Conservation (phyloP, 1,140 invertebrate genomes). For the Megalonaias nervosa region DNA sequence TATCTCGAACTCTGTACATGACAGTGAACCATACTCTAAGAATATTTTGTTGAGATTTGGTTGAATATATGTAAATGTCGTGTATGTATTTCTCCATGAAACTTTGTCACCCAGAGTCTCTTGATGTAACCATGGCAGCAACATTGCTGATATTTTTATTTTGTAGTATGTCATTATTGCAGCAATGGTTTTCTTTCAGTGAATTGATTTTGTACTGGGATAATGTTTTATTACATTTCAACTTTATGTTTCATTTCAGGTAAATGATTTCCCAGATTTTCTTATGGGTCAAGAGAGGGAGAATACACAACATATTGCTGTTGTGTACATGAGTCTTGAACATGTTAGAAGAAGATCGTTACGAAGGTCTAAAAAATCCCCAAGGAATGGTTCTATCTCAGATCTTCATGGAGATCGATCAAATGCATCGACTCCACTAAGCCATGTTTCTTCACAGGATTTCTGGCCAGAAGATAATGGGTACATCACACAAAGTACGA, state of each 20-base stretch:
- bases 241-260: slow-evolving; percentile 48
- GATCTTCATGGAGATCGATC: slow-evolving; percentile 58
- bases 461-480: slow-evolving; percentile 50
- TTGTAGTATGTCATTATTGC: too few relatives aligned
- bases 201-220: too few relatives aligned
- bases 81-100: too few relatives aligned
- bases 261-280: slow-evolving; percentile 68
- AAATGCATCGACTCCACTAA: slow-evolving; percentile 59
- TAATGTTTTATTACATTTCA: neutral
- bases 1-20: too few relatives aligned
- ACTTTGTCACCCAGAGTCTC: too few relatives aligned
- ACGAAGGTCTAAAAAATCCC: slow-evolving; percentile 47
- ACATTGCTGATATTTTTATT: too few relatives aligned
- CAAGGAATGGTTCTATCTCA: slow-evolving; percentile 43
- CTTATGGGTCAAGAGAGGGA: slow-evolving; percentile 61
- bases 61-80: too few relatives aligned
- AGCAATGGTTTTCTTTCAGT: too few relatives aligned
- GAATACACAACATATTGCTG: slow-evolving; percentile 66
- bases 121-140: too few relatives aligned
- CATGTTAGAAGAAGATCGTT: slow-evolving; percentile 45
- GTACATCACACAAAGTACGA: slow-evolving; percentile 51
- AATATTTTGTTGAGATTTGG: too few relatives aligned
- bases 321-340: slow-evolving; percentile 58
- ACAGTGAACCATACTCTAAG: too few relatives aligned
- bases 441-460: slow-evolving; percentile 50